phyloP scores from a whole-genome alignment of 2,113 vertebrate genomes.

The Thryonomys swinderianus region DNA sequence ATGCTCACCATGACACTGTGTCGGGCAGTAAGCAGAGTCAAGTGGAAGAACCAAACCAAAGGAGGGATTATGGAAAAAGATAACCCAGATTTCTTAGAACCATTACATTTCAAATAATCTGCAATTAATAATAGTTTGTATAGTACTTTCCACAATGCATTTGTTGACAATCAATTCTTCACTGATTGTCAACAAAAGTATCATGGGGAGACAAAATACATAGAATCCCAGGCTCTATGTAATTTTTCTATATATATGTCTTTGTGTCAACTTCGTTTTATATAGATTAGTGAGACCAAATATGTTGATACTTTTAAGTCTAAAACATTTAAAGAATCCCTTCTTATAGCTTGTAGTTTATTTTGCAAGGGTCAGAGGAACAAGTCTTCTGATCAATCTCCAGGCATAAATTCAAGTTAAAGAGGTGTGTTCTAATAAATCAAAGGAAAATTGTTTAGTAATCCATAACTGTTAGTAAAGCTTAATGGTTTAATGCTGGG shows the following conservation, averaged over 20 bases:
- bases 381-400: neutral
- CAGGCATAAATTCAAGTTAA: slow-evolving; percentile 12
- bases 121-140: neutral
- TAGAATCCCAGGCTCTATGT: neutral
- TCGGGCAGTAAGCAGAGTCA: neutral
- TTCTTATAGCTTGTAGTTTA: neutral
- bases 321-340: neutral
- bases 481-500: neutral
- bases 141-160: neutral
- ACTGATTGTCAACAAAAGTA: neutral
- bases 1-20: neutral
- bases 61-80: neutral
- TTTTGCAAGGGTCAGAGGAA: slow-evolving; percentile 39
- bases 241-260: neutral
- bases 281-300: neutral
- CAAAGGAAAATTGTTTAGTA: neutral
- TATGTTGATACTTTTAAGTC: neutral
- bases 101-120: slow-evolving; percentile 22
- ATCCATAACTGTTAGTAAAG: neutral
- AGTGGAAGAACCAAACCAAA: neutral
- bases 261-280: neutral
- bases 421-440: neutral
- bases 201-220: neutral
- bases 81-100: neutral
- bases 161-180: neutral